Percentiles rank a stretch among this genome's conserved stretches.
phyloP scores from a whole-genome alignment of 2,797 vertebrate genomes.

The Sebastolobus alascanus region DNA sequence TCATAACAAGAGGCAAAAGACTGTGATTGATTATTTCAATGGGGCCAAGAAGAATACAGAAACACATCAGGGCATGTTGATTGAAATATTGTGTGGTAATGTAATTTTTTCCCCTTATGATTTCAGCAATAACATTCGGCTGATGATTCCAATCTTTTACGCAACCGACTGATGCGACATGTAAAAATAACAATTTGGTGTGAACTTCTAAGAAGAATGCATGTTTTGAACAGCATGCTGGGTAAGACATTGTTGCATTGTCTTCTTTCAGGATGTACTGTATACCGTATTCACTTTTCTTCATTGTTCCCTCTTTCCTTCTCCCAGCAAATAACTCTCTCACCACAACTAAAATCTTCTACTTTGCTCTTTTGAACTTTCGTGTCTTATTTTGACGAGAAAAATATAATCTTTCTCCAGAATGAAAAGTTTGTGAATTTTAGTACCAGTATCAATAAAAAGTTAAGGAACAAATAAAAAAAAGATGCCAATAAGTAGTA shows the following conservation, averaged over 20 bases:
- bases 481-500: background rate
- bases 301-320: constrained; percentile 32
- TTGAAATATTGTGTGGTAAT: constrained; percentile 56
- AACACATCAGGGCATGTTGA: constrained; percentile 62
- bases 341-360: background rate
- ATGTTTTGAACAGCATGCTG: constrained; percentile 8
- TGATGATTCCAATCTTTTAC: constrained; percentile 23
- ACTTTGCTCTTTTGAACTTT: background rate
- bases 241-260: constrained; percentile 27
- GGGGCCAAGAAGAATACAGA: constrained; percentile 30
- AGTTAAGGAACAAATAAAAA: background rate
- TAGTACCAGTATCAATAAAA: background rate
- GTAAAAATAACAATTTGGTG: constrained; percentile 17
- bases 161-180: constrained; percentile 28
- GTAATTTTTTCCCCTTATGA: constrained; percentile 23
- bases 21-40: constrained; percentile 72
- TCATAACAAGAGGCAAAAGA: constrained; percentile 39
- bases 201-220: constrained; percentile 8
- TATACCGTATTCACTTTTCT: constrained; percentile 30
- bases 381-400: background rate
- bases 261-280: constrained; percentile 34
- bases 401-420: background rate
- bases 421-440: background rate
- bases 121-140: constrained; percentile 27
- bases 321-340: background rate